Percentiles rank a stretch among this genome's conserved stretches.
phyloP scores from a whole-genome alignment of 1,140 invertebrate species.

The Nephila pilipes region DNA sequence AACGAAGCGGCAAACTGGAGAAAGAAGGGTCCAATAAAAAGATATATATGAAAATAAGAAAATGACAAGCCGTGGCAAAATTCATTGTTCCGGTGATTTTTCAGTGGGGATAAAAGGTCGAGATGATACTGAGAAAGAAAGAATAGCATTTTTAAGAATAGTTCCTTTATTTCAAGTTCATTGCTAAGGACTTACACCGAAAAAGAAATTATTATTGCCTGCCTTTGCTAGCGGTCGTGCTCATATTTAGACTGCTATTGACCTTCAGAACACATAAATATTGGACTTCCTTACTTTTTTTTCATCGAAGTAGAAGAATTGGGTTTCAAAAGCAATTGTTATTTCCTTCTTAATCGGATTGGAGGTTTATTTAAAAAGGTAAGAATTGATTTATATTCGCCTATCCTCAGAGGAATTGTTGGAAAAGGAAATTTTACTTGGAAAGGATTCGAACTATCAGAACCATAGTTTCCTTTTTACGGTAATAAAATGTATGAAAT shows the following conservation, averaged over 20 bases:
- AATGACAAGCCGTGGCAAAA: conserved; percentile 22
- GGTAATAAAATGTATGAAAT: too few relatives aligned
- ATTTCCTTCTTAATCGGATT: neutral
- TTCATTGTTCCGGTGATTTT: conserved; percentile 72
- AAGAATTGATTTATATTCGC: conserved; percentile 13
- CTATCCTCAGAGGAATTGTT: neutral
- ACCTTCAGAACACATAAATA: conserved; percentile 37
- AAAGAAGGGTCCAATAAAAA: conserved; percentile 69
- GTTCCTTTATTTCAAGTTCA: conserved; percentile 38
- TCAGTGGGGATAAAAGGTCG: conserved; percentile 51
- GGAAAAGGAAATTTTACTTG: too few relatives aligned
- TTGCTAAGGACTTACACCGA: conserved; percentile 57
- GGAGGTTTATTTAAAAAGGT: neutral
- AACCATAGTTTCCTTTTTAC: too few relatives aligned
- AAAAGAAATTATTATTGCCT: neutral
- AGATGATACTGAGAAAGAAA: conserved; percentile 23
- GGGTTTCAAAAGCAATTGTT: neutral
- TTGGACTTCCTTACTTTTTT: conserved; percentile 11
- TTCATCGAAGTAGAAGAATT: conserved; percentile 7
- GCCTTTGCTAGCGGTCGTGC: conserved; percentile 4
- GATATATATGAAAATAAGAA: conserved; percentile 38
- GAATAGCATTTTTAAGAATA: neutral
- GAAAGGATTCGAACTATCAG: too few relatives aligned
- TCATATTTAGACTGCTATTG: conserved; percentile 42
- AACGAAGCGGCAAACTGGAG: conserved; percentile 68